Percentiles rank a stretch among this genome's conserved stretches.
Evolutionary conservation across 2,797 vertebrate genomes (phyloP).

Genomic region (Myotis vivesi): DNA sequence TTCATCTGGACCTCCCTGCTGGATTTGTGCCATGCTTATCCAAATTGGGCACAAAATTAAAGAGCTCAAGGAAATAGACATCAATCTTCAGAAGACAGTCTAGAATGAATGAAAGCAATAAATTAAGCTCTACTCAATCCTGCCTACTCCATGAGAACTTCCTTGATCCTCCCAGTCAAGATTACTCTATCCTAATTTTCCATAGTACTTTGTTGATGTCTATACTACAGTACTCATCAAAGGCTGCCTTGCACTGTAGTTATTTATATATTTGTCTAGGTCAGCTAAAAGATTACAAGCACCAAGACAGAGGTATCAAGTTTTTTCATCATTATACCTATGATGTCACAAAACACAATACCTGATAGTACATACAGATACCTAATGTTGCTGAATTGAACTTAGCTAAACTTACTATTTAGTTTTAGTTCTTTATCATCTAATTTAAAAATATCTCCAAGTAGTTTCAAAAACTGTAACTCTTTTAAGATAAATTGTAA

Average conservation of each 20-base stretch:
- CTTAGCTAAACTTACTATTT: conserved; percentile 43
- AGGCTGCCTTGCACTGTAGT: background rate
- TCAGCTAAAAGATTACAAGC: conserved; percentile 30
- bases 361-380: background rate
- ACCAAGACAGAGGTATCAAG: background rate
- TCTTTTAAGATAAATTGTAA: conserved; percentile 31
- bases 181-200: conserved; percentile 39
- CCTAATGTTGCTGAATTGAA: conserved; percentile 2
- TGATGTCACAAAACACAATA: background rate
- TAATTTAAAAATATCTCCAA: background rate
- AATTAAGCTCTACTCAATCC: conserved; percentile 74
- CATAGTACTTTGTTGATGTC: background rate
- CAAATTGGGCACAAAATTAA: conserved; percentile 85
- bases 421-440: background rate
- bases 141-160: conserved; percentile 58
- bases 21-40: conserved; percentile 93
- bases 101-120: conserved; percentile 82
- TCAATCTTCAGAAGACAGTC: conserved; percentile 85
- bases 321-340: conserved; percentile 22
- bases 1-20: conserved; percentile 91
- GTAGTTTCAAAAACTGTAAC: conserved; percentile 31
- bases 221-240: background rate
- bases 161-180: background rate
- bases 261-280: conserved; percentile 37
- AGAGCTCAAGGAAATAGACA: conserved; percentile 85